Evolutionary conservation across 37 sponge, comb jelly and placozoan genomes (phyloP), one percentile per base, ranked within the genome.

Genomic region (Crambe crambe): DNA sequence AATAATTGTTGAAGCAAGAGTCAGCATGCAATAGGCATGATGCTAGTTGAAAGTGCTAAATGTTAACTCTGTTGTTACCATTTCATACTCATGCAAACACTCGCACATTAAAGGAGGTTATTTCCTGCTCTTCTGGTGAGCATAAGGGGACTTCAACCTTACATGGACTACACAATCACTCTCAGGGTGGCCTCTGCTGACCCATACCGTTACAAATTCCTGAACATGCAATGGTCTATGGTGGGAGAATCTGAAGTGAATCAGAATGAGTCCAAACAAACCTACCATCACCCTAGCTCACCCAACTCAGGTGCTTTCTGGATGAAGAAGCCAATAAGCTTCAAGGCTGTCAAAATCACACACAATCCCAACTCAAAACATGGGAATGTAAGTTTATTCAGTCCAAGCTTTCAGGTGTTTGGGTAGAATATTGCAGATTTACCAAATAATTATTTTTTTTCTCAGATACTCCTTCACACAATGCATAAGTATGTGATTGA

Each of bases 261-360:
- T 22, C 91, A 82, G 1, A 65, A 87, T 44, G 84, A 75, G 39
- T 25, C n/a, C n/a, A 77, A 57, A 36, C 80, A 80, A 68, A 36
- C 73, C 0, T 84, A 37, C 41, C 37, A 25, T 1, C 93, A 92
- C 30, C 89, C 89, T 6, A 79, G 42, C 67, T 78, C 80, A n/a
- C 89, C 85, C 5, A 73, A 69, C 23, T 42, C 65, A 21, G 93
- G 93, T 0, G 62, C 73, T 3, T 73, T 72, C 37, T 92, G 93
- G 93, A 92, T 92, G 85, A 80, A 74, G 44, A 79, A 80, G 30
- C 72, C 75, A 25, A 75, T 92, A 41, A 85, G 85, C 63, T 92
- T 88, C 73, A 83, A 88, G 44, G 31, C 74, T 0, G 57, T 87
- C 25, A 92, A 92, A 65, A 77, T 92, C 69, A 84, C 78, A 10